Base-by-base conservation (phyloP, 23 tunicate species). In the Clavelina lepadiformis region DNA sequence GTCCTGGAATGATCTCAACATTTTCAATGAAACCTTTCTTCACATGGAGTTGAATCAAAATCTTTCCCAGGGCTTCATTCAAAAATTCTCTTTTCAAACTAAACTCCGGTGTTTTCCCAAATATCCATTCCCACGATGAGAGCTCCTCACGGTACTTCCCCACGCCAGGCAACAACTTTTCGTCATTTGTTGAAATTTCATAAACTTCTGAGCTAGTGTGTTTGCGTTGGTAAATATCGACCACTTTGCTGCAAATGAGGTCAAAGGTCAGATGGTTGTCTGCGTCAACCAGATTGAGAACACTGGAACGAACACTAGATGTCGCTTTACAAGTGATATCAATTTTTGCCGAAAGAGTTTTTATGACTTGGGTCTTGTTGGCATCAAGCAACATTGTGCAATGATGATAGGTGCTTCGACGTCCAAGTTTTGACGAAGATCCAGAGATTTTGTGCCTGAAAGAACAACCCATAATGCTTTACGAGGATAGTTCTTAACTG, bases 81-180 rank as follows among this genome's bases (percentile, higher is more conserved):
- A n/a, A n/a, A 69, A 31, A 75, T 0, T 71, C 51, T 28, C 38
- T 65, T 51, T 61, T 33, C 1, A 46, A 36, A 5, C 61, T 50
- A 69, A 89, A 89, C 23, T 81, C 57, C 15, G 97, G 82, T 15
- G 97, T 82, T 49, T 81, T 89, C 2, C 88, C 97, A 75, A 34
- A 89, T 19, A 76, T n/a, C 97, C 97, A 89, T 1, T 89, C 75
- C 97, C 97, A 89, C 19, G 28, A 30, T 61, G 49, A 6, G 2
- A 64, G 56, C 2, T 63, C 61, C 6, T 55, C 35, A 34, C 56
- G 58, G 24, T 70, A 56, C 20, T 53, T 50, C 3, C 27, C 0
- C 0, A 81, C 54, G 4, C 69, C 82, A 15, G 82, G 71, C 22
- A 68, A 29, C 31, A 68, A 28, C 20, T 46, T 33, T 35, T 69